Evolutionary conservation across 2,888 invertebrate genomes (phyloP), one percentile per base, ranked within the genome.

Genomic region (Protonemura montana): DNA sequence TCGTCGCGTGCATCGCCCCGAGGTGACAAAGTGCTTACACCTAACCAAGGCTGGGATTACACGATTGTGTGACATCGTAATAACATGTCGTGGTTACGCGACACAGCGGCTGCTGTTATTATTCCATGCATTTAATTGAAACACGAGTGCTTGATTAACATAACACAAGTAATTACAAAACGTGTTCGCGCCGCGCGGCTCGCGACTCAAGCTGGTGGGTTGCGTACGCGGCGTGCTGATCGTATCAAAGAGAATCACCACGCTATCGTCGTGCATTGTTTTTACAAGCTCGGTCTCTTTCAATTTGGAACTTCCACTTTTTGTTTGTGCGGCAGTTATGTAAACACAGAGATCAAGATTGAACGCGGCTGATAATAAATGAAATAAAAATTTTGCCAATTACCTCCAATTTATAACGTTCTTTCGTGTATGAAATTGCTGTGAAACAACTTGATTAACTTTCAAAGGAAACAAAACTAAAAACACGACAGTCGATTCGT

Each of bases 281-380:
- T 21, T 59, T 59, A 16, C 59, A 59, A 59, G 21, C 59, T 10
- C 59, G 59, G 59, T 59, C 13, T 13, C 59, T 16, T 59, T 59
- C 59, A 59, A 59, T 59, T 59, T 59, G 59, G 59, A 59, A 13
- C 59, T 59, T 59, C 13, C 59, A 59, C 41, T 21, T 59, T 59
- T 59, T 59, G 59, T 59, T 59, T 59, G 59, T 13, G 59, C 6
- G 59, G 21, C 16, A 59, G 21, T 59, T 16, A 59, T 59, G 59
- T 59, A 59, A 59, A 59, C 59, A 59, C 59, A 3, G 59, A 27
- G 78, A 78, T 78, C 78, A 78, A 78, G 78, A 78, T 78, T 78
- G 78, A 78, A 78, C 10, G 26, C 28, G 78, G 28, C 78, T 78
- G 78, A 7, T 78, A 27, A 78, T 78, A 78, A 78, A 78, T 78